Evolutionary conservation across 2,888 invertebrate species (phyloP).

Genomic region (Tiphia femorata): DNA sequence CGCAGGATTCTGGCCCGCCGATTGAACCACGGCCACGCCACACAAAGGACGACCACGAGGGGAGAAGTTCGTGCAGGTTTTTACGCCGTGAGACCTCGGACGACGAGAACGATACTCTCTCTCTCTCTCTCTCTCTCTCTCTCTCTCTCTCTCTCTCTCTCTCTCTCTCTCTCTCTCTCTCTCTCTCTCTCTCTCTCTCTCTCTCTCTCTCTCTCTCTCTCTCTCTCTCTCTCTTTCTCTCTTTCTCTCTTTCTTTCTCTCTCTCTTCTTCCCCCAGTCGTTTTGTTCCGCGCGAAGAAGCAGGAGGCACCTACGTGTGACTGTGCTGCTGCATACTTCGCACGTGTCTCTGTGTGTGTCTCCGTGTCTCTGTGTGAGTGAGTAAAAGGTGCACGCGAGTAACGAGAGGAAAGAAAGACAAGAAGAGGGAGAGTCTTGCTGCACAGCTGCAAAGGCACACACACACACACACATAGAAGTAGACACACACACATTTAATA

Average conservation of each 20-base stretch:
- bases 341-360: neutral
- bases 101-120: too few relatives aligned
- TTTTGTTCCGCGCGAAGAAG: neutral
- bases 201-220: neutral
- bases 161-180: too few relatives aligned
- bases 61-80: neutral
- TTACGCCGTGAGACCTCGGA: neutral
- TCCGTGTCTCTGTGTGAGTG: neutral
- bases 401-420: neutral
- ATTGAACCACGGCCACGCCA: neutral
- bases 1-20: constrained; percentile 23
- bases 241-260: neutral
- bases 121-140: neutral
- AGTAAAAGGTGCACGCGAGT: neutral
- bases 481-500: too few relatives aligned
- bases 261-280: neutral
- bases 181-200: too few relatives aligned
- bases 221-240: neutral
- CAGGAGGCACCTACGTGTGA: neutral
- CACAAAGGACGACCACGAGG: constrained; percentile 40
- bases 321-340: neutral
- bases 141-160: neutral
- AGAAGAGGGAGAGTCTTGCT: neutral
- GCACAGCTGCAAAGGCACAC: too few relatives aligned
- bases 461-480: too few relatives aligned